Conservation (phyloP, 2,888 invertebrate species). For the Drosophila melanocephala region DNA sequence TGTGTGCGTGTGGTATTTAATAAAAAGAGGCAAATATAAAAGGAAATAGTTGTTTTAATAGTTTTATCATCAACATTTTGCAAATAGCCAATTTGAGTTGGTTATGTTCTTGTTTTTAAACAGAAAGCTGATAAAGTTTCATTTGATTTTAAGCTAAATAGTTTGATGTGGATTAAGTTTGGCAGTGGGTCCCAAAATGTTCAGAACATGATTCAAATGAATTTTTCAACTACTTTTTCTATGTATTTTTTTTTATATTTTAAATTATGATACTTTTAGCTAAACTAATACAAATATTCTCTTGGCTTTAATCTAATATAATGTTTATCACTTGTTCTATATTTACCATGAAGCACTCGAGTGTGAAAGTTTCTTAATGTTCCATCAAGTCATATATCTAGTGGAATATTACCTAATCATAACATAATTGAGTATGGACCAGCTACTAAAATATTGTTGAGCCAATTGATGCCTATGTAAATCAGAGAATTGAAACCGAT, state of each 20-base stretch:
- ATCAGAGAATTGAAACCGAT: background rate
- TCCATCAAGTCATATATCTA: background rate
- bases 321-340: background rate
- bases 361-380: too few species aligned
- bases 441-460: background rate
- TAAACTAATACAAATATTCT: background rate
- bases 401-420: background rate
- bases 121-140: slow-evolving; percentile 31
- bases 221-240: background rate
- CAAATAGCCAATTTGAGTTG: slow-evolving; percentile 62
- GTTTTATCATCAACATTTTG: slow-evolving; percentile 75
- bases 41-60: slow-evolving; percentile 81
- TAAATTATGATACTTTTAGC: background rate
- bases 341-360: background rate
- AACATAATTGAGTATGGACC: background rate
- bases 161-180: slow-evolving; percentile 6
- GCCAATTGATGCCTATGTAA: background rate
- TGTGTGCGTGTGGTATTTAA: slow-evolving; percentile 44
- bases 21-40: slow-evolving; percentile 78
- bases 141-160: slow-evolving; percentile 14
- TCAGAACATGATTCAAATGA: background rate
- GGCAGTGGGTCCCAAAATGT: slow-evolving; percentile 3
- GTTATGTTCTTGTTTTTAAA: slow-evolving; percentile 15
- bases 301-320: background rate
- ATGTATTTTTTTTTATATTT: too few species aligned